phyloP scores from a whole-genome alignment of 2,113 vertebrate genomes.

The Cavia aperea region DNA sequence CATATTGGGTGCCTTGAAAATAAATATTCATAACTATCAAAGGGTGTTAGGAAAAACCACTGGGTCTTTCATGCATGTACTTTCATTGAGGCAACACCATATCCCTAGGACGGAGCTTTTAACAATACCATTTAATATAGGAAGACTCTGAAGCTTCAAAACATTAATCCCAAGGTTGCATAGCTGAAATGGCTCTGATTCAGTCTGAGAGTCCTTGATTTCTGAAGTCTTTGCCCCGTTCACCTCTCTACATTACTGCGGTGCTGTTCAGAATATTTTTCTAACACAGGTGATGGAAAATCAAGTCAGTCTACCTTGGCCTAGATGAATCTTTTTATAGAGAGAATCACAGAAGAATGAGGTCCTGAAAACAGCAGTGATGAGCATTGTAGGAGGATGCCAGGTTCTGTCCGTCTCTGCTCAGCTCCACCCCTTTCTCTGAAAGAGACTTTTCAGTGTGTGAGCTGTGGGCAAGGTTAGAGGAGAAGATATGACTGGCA shows the following conservation, averaged over 20 bases:
- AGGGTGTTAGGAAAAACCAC: neutral
- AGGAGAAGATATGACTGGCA: neutral
- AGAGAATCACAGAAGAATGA: neutral
- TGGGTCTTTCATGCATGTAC: neutral
- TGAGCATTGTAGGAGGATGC: neutral
- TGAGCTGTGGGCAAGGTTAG: no score
- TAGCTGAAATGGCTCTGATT: neutral
- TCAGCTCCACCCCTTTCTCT: neutral
- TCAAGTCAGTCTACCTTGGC: neutral
- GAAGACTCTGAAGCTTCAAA: neutral
- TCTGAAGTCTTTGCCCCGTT: neutral
- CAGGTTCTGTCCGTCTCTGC: neutral
- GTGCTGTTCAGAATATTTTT: neutral
- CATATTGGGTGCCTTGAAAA: neutral
- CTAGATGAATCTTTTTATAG: neutral
- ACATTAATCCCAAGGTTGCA: neutral
- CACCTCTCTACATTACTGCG: neutral
- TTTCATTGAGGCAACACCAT: conserved; percentile 12
- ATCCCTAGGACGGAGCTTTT: neutral
- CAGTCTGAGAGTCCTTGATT: neutral
- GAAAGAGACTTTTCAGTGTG: neutral
- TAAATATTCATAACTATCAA: neutral
- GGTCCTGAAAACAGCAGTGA: neutral
- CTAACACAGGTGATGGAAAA: conserved; percentile 15
- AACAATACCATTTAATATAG: neutral